Percentiles rank a stretch among this genome's conserved stretches.
Evolutionary conservation across 2,888 invertebrate genomes (phyloP).

Genomic region (Heteropelma amictum): DNA sequence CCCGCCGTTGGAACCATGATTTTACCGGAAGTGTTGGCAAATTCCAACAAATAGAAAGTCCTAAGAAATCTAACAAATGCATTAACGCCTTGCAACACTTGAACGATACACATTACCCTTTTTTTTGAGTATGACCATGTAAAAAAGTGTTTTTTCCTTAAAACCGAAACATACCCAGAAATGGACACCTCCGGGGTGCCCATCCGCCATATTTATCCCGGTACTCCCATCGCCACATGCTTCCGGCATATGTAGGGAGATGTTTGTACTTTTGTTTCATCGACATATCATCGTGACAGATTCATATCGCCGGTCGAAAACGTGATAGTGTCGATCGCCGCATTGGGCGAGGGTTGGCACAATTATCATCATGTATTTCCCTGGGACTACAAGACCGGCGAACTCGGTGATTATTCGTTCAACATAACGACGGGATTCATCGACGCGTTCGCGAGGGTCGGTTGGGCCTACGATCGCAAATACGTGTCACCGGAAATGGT

Average conservation of each 20-base stretch:
- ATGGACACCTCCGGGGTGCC: too few relatives aligned
- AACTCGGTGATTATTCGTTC: constrained; percentile 81
- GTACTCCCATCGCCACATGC: too few relatives aligned
- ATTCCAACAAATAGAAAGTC: too few relatives aligned
- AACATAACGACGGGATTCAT: constrained; percentile 91
- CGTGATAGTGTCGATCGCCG: constrained; percentile 85
- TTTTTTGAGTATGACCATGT: too few relatives aligned
- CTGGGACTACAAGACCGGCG: constrained; percentile 81
- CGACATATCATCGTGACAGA: constrained; percentile 77
- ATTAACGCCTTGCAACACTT: too few relatives aligned
- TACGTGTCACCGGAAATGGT: constrained; percentile 82
- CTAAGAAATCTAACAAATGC: too few relatives aligned
- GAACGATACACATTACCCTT: too few relatives aligned
- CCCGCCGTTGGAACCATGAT: neutral
- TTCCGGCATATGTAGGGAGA: too few relatives aligned
- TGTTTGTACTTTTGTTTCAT: neutral
- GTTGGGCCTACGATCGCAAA: constrained; percentile 90
- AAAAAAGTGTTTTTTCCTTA: too few relatives aligned
- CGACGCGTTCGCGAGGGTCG: constrained; percentile 87
- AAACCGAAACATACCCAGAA: too few relatives aligned
- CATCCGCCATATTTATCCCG: too few relatives aligned
- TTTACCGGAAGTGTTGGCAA: too few relatives aligned
- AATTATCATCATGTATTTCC: constrained; percentile 90
- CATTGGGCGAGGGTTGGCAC: constrained; percentile 91
- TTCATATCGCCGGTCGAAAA: constrained; percentile 87